Evolutionary conservation across 1,140 invertebrate genomes (phyloP).

Genomic region (Drosophila lacertosa): DNA sequence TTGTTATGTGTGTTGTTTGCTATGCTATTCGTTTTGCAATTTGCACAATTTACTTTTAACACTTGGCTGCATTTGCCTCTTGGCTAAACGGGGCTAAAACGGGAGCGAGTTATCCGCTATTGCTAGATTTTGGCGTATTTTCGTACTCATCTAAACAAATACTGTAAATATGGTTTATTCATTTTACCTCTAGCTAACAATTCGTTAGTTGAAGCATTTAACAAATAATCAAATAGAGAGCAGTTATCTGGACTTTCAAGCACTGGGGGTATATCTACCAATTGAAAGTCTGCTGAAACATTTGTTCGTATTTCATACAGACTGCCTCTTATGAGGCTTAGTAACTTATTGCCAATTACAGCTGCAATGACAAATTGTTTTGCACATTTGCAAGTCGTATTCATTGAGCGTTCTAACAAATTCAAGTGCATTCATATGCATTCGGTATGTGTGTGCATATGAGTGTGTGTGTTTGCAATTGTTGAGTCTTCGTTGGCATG

Average conservation of each 20-base stretch:
- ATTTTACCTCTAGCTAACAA: too few species aligned
- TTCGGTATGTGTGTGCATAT: neutral
- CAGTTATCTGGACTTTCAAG: too few species aligned
- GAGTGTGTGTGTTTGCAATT: conserved; percentile 8
- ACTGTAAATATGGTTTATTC: neutral
- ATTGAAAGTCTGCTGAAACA: neutral
- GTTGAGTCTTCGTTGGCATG: conserved; percentile 27
- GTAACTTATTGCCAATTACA: conserved; percentile 9
- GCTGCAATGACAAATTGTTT: conserved; percentile 3
- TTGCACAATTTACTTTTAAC: conserved; percentile 7
- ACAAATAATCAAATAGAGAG: too few species aligned
- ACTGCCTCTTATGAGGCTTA: neutral
- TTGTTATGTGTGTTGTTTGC: conserved; percentile 18
- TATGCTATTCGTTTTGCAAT: conserved; percentile 35
- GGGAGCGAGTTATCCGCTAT: neutral
- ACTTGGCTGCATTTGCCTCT: neutral
- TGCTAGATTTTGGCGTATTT: conserved; percentile 1
- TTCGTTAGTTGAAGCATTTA: too few species aligned
- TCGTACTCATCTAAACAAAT: neutral
- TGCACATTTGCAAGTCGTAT: neutral
- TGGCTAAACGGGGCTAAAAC: neutral
- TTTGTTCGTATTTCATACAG: neutral
- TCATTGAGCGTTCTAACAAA: neutral
- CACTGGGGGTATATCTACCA: too few species aligned
- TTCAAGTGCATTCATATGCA: neutral